A percentile compares a stretch with the other conserved stretches of the same genome.
Evolutionary conservation across 2,888 invertebrate species (phyloP).

Genomic region (Drosophila atroscutellata): DNA sequence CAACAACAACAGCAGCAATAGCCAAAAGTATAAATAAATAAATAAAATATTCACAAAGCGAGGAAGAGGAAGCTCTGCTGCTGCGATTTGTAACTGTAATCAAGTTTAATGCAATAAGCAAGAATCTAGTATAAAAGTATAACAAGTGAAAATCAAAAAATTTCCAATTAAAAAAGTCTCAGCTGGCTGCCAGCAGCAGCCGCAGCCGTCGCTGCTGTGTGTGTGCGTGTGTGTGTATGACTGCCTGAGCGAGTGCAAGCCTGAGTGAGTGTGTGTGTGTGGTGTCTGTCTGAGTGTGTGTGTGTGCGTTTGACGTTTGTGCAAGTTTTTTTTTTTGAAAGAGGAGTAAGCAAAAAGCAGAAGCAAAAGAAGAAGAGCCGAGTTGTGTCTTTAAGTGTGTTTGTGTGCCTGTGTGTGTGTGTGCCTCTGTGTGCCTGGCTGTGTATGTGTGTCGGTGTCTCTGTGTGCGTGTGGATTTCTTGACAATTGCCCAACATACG

Average conservation of each 20-base stretch:
- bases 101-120: conserved; percentile 53
- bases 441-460: conserved; percentile 57
- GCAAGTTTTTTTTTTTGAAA: conserved; percentile 58
- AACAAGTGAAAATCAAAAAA: conserved; percentile 76
- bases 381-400: conserved; percentile 65
- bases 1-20: conserved; percentile 39
- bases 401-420: conserved; percentile 10
- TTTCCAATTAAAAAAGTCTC: conserved; percentile 71
- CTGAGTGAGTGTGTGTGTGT: conserved; percentile 41
- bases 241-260: conserved; percentile 46
- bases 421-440: conserved; percentile 44
- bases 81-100: conserved; percentile 45
- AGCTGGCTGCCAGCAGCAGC: conserved; percentile 65
- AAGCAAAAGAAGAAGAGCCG: conserved; percentile 58
- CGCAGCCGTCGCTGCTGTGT: conserved; percentile 53
- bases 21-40: conserved; percentile 46
- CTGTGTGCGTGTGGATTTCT: conserved; percentile 61
- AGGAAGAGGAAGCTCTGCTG: conserved; percentile 20
- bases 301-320: conserved; percentile 48
- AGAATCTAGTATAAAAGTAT: conserved; percentile 29
- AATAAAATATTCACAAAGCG: conserved; percentile 22
- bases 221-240: conserved; percentile 44
- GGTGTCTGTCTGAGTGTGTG: conserved; percentile 35
- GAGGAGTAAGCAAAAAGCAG: conserved; percentile 43
- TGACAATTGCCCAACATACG: conserved; percentile 77